These are phyloP conservation scores for Accipiter cooperii DNA, from an alignment of 2,113 vertebrate species.

Conservation along the genomic window DNA sequence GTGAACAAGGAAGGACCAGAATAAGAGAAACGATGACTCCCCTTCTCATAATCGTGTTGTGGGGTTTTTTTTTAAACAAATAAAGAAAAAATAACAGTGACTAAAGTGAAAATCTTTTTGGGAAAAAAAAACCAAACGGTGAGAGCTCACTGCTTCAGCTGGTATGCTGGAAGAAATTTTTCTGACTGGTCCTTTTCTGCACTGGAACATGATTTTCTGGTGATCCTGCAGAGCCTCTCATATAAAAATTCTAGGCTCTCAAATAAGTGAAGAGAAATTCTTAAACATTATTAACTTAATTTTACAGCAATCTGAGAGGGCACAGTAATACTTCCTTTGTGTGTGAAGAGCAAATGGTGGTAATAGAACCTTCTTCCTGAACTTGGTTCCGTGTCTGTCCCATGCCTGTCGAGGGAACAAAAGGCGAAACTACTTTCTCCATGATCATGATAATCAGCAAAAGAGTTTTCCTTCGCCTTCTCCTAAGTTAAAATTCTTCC, in stretches of 20 bases:
- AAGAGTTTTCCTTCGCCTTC: background rate
- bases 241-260: background rate
- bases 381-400: background rate
- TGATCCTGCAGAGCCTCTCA: background rate
- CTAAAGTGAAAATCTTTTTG: background rate
- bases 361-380: background rate
- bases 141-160: background rate
- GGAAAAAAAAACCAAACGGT: background rate
- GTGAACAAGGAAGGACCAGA: background rate
- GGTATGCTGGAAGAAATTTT: background rate
- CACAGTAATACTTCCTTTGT: background rate
- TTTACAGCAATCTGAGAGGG: background rate
- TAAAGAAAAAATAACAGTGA: background rate
- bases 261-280: background rate
- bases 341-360: background rate
- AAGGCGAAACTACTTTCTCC: background rate
- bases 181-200: background rate
- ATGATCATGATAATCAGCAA: background rate
- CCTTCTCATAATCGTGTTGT: background rate
- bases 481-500: background rate
- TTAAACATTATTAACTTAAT: background rate
- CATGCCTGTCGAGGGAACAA: background rate
- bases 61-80: rapidly evolving
- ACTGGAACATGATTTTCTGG: background rate
- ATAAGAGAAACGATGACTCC: background rate